A percentile compares a stretch with the other conserved stretches of the same genome.
Evolutionary conservation across 2,888 invertebrate genomes (phyloP).

Genomic region (Heliconius cydno): DNA sequence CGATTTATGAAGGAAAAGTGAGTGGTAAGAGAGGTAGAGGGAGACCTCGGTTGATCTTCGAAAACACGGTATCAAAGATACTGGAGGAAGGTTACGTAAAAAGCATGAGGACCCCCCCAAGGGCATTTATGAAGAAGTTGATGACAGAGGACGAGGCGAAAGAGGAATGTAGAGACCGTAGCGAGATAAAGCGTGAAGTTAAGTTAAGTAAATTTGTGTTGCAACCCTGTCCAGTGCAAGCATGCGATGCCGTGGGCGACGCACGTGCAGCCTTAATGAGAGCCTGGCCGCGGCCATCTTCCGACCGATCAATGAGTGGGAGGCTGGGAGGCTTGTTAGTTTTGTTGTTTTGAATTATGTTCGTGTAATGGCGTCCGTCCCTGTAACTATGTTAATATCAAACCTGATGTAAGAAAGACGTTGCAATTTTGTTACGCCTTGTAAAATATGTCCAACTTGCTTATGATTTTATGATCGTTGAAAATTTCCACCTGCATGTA

Average conservation of each 20-base stretch:
- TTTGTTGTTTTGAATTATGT: slow-evolving; percentile 54
- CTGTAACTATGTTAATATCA: slow-evolving; percentile 46
- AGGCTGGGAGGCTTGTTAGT: slow-evolving; percentile 53
- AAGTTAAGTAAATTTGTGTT: slow-evolving; percentile 13
- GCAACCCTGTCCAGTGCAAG: slow-evolving; percentile 43
- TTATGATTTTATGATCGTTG: slow-evolving; percentile 35
- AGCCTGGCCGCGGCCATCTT: slow-evolving; percentile 66
- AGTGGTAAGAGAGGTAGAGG: too few relatives aligned
- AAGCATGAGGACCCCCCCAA: too few relatives aligned
- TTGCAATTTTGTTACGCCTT: slow-evolving; percentile 47
- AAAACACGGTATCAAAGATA: too few relatives aligned
- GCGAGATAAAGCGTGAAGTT: too few relatives aligned
- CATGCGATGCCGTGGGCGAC: slow-evolving; percentile 64
- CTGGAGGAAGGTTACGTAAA: too few relatives aligned
- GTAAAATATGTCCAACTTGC: slow-evolving; percentile 32
- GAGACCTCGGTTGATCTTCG: too few relatives aligned
- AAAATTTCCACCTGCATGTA: slow-evolving; percentile 15
- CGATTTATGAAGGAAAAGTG: too few relatives aligned
- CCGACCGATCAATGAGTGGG: slow-evolving; percentile 63
- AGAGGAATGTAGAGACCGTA: too few relatives aligned
- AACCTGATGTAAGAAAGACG: slow-evolving; percentile 42
- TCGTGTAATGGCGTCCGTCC: slow-evolving; percentile 42
- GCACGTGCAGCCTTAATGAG: slow-evolving; percentile 78
- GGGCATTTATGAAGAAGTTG: too few relatives aligned
- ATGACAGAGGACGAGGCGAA: too few relatives aligned